Base-by-base conservation (phyloP, 2,797 vertebrate species). In the Sardinella longiceps region DNA sequence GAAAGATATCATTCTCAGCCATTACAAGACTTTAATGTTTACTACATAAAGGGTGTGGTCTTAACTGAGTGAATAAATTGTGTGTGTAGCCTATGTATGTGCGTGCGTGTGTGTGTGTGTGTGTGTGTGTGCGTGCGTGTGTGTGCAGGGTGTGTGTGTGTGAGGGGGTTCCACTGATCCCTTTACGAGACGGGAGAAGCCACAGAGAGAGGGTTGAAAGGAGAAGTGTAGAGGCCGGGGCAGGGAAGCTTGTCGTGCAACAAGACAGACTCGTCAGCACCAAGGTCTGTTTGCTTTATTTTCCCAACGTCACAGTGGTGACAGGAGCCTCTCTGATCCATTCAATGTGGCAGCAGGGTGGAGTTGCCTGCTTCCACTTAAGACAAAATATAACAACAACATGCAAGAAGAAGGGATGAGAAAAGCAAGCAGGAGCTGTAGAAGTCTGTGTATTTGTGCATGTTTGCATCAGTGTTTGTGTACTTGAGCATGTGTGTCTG, bases 231-330 rank as follows among this genome's bases (percentile, higher is more conserved):
- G 18, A 58, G 81, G 70, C 3, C 39, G 81, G n/a, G 0, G 56
- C 84, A 83, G 80, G 84, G 58, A 85, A 28, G 74, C 81, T 56
- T 66, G 81, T 83, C 51, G 87, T 84, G 80, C 15, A 84, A 87
- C 88, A 88, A 87, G 84, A 82, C 86, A 91, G 85, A 91, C 87
- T 88, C 88, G 85, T 91, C 88, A 89, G 70, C 56, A 33, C 77
- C 87, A 63, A 50, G 30, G 37, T 45, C 0, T 20, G 48, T 46
- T 51, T 43, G 25, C 74, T 88, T 87, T 70, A 85, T 87, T 88
- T 89, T 83, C 83, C 66, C 83, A 81, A 83, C 81, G 88, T 77
- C 63, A 77, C 2, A 56, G 56, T 82, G 82, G 89, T 12, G 25
- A 88, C 89, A n/a, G 20, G 80, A 91, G 80, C 81, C 18, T 9